These are phyloP conservation scores for Psilanteris sp. DNA, from an alignment of 1,140 invertebrate genomes.

Conservation along the genomic window DNA sequence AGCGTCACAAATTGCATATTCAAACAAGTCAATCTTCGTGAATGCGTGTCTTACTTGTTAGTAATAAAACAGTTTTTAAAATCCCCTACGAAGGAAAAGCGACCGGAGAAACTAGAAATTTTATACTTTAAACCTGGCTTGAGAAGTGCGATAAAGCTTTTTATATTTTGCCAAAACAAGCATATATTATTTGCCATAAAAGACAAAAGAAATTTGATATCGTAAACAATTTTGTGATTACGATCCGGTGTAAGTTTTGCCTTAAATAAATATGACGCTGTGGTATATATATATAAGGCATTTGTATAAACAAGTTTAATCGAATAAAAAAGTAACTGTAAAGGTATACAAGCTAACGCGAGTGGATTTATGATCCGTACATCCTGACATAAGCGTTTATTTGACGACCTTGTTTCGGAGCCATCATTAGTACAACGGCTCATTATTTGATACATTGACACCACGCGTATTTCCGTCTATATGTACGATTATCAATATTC, in stretches of 20 bases:
- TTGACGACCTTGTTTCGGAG: slow-evolving; percentile 17
- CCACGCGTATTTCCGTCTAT: slow-evolving; percentile 1
- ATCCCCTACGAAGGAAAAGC: slow-evolving; percentile 26
- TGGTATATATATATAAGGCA: background rate
- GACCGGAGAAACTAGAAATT: slow-evolving; percentile 51
- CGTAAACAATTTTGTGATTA: slow-evolving; percentile 3
- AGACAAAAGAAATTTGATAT: background rate
- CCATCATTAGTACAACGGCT: slow-evolving; percentile 10
- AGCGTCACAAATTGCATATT: slow-evolving; percentile 65
- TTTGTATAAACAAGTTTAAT: background rate
- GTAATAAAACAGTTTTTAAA: slow-evolving; percentile 62
- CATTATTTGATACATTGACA: slow-evolving; percentile 24
- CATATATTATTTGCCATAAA: slow-evolving; percentile 4
- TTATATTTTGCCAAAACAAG: slow-evolving; percentile 17
- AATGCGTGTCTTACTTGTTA: slow-evolving; percentile 54
- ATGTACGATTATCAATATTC: slow-evolving; percentile 8
- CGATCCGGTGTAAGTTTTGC: too few species aligned
- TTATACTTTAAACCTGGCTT: slow-evolving; percentile 27
- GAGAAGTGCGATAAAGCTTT: slow-evolving; percentile 27
- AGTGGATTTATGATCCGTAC: slow-evolving; percentile 27
- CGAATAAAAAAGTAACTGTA: slow-evolving; percentile 8
- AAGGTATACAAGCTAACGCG: slow-evolving; percentile 3
- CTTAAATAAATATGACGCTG: too few species aligned
- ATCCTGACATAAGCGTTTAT: slow-evolving; percentile 19
- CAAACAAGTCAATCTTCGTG: slow-evolving; percentile 61